These are phyloP conservation scores for Pelecanoides urinatrix DNA, from an alignment of 2,113 vertebrate genomes.

Conservation along the genomic window DNA sequence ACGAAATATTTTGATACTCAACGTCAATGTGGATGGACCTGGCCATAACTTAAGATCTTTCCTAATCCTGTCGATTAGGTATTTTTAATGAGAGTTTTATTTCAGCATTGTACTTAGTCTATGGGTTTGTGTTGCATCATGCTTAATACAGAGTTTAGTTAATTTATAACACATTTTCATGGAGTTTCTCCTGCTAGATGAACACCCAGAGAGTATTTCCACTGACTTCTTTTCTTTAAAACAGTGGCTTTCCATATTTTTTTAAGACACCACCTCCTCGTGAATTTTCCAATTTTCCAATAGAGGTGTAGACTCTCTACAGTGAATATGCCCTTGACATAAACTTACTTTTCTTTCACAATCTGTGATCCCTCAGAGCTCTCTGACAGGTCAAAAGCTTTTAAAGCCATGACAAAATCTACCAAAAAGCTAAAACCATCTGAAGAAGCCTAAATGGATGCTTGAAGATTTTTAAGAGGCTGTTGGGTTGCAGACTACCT, in stretches of 20 bases:
- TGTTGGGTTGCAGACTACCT: background rate
- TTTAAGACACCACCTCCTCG: background rate
- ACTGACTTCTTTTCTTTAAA: background rate
- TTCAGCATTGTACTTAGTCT: rapidly evolving
- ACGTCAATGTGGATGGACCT: background rate
- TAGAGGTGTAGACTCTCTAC: background rate
- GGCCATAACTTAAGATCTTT: background rate
- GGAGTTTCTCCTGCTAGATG: background rate
- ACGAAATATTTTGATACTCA: background rate
- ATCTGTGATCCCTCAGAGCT: background rate
- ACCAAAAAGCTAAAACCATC: background rate
- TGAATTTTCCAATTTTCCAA: background rate
- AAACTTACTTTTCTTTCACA: background rate
- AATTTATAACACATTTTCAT: background rate
- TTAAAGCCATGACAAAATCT: background rate
- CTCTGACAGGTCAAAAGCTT: background rate
- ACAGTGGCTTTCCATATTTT: background rate
- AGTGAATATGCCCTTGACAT: background rate
- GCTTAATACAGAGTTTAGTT: background rate
- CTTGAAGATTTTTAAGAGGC: background rate
- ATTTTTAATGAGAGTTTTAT: background rate
- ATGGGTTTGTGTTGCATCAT: background rate
- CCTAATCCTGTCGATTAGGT: background rate
- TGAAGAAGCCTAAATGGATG: background rate
- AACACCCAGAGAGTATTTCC: background rate